Evolutionary conservation across 2,888 invertebrate species (phyloP).

Genomic region (Piscicola geometra): DNA sequence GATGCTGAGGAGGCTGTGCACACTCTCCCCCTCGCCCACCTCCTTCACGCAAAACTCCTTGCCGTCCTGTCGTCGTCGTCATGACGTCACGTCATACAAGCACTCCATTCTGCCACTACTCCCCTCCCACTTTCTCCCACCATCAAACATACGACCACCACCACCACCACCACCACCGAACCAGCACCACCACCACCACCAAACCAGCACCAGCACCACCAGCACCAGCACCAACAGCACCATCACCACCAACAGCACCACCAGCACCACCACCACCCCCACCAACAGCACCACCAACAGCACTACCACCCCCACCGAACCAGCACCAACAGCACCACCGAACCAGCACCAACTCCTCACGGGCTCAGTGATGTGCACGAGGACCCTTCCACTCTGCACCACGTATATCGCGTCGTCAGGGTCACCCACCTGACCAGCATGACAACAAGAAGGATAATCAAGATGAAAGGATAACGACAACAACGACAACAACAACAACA

Average conservation of each 20-base stretch:
- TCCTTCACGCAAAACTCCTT: conserved; percentile 54
- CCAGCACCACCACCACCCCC: too few species aligned
- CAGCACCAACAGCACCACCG: neutral
- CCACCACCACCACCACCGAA: too few species aligned
- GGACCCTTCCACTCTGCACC: conserved; percentile 85
- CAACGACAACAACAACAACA: neutral
- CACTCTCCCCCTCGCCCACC: conserved; percentile 78
- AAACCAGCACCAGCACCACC: too few species aligned
- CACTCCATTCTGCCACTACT: too few species aligned
- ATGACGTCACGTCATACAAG: too few species aligned
- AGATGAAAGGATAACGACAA: neutral
- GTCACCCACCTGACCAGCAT: conserved; percentile 74
- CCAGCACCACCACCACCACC: too few species aligned
- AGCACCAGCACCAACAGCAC: too few species aligned
- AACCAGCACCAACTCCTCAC: conserved; percentile 44
- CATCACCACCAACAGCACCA: too few species aligned
- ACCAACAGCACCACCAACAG: too few species aligned
- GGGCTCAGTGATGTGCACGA: conserved; percentile 66
- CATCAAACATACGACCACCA: too few species aligned
- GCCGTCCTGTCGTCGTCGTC: conserved; percentile 62
- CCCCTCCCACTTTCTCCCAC: too few species aligned
- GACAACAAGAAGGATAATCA: neutral
- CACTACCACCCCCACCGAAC: too few species aligned
- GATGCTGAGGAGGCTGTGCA: conserved; percentile 91
- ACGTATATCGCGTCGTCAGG: conserved; percentile 94